Conservation (phyloP, 2,797 vertebrate genomes). For the Odontamblyopus rebecca region DNA sequence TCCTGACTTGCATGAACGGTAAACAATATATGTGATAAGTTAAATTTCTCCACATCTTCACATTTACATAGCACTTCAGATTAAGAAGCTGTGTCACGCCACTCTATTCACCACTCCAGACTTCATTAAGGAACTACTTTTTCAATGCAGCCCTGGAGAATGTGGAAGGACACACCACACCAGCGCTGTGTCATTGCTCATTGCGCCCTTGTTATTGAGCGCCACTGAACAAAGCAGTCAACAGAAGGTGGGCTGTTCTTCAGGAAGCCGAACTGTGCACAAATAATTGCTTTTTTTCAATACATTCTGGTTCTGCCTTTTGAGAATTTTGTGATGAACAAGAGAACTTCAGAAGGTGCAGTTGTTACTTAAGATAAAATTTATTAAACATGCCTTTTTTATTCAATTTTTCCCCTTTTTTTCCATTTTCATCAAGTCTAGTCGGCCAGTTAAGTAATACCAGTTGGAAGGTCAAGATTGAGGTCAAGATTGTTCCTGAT, state of each 20-base stretch:
- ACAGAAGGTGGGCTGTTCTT: not conserved
- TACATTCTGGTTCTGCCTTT: not conserved
- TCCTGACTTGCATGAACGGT: not conserved
- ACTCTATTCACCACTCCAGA: not conserved
- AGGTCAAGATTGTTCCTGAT: not conserved
- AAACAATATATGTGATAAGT: not conserved
- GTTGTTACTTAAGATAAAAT: not conserved
- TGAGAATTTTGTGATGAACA: not conserved
- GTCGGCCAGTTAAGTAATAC: not conserved
- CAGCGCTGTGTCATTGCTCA: not conserved
- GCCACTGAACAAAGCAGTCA: slow-evolving; percentile 7
- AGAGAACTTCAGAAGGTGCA: not conserved
- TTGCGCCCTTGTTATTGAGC: slow-evolving; percentile 8
- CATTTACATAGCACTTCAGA: not conserved
- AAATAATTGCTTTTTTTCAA: slow-evolving; percentile 7
- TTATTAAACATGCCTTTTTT: not conserved
- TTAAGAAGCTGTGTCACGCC: too few relatives aligned
- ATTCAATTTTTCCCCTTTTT: not conserved
- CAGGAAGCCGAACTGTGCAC: not conserved
- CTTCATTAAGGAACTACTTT: slow-evolving; percentile 4
- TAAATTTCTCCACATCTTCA: not conserved
- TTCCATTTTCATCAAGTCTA: not conserved
- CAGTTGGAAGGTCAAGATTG: not conserved
- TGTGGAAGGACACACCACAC: not conserved
- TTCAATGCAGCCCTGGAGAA: not conserved